A percentile compares a stretch with the other conserved stretches of the same genome.
These are phyloP conservation scores for Calcarius lapponicus DNA, from an alignment of 2,797 vertebrate genomes.

Conservation along the genomic window DNA sequence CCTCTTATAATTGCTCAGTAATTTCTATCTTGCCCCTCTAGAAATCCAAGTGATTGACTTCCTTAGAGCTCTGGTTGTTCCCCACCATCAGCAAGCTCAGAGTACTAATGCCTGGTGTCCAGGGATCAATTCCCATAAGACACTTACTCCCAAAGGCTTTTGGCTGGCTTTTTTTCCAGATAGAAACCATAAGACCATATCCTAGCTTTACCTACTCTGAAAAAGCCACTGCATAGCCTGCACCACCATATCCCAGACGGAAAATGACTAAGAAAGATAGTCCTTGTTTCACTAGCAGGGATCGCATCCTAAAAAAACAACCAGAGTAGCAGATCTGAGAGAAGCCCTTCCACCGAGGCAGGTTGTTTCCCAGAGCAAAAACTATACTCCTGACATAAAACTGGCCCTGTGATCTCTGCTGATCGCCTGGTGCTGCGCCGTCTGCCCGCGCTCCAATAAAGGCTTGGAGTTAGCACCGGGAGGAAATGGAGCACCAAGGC, in stretches of 20 bases:
- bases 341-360: neutral
- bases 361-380: neutral
- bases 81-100: neutral
- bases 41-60: neutral
- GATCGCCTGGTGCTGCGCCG: rapidly evolving
- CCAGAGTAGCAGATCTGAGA: neutral
- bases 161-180: neutral
- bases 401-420: neutral
- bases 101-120: neutral
- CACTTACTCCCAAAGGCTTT: neutral
- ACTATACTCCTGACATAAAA: neutral
- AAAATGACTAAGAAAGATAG: neutral
- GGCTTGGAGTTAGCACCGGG: neutral
- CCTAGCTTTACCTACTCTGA: neutral
- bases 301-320: neutral
- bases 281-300: neutral
- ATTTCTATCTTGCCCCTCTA: neutral
- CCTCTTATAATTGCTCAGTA: neutral
- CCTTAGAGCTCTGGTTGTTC: neutral
- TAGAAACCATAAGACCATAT: neutral
- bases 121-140: neutral
- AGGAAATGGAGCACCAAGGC: slow-evolving; percentile 36
- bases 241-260: neutral
- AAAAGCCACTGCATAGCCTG: neutral
- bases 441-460: neutral